phyloP scores from a whole-genome alignment of 2,113 vertebrate genomes.

The Uria lomvia region DNA sequence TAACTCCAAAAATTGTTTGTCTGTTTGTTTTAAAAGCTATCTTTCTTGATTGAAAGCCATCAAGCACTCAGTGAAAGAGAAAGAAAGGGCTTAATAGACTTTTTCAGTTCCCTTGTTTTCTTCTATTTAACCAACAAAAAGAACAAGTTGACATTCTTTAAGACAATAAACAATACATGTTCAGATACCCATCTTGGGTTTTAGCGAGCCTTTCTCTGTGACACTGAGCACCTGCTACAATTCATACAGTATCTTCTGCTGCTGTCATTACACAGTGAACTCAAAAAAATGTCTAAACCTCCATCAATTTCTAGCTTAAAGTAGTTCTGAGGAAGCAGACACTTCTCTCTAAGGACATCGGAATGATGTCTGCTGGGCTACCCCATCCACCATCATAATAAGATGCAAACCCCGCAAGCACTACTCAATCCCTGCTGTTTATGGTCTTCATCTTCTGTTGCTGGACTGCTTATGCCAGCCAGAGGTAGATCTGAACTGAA shows the following conservation, averaged over 20 bases:
- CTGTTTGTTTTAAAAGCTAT: neutral
- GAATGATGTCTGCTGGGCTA: neutral
- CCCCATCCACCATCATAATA: neutral
- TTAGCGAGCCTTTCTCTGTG: neutral
- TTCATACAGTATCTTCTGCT: neutral
- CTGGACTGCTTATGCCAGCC: neutral
- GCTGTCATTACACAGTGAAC: neutral
- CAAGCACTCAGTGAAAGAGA: neutral
- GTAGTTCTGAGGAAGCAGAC: neutral
- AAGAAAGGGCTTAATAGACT: neutral
- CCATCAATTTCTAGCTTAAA: neutral
- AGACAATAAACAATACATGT: neutral
- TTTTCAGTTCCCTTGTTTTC: neutral
- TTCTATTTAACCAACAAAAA: neutral
- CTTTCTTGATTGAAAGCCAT: neutral
- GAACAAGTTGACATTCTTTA: neutral
- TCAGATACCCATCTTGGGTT: neutral
- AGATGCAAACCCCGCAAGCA: neutral
- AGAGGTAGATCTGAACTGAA: neutral
- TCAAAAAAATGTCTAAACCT: neutral
- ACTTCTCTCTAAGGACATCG: neutral
- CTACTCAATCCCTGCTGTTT: neutral
- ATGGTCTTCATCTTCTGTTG: neutral
- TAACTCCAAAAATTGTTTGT: neutral
- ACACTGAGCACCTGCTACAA: neutral